Evolutionary conservation across 2,797 vertebrate genomes (phyloP), one percentile per base, ranked within the genome.

Genomic region (Acipenser ruthenus): DNA sequence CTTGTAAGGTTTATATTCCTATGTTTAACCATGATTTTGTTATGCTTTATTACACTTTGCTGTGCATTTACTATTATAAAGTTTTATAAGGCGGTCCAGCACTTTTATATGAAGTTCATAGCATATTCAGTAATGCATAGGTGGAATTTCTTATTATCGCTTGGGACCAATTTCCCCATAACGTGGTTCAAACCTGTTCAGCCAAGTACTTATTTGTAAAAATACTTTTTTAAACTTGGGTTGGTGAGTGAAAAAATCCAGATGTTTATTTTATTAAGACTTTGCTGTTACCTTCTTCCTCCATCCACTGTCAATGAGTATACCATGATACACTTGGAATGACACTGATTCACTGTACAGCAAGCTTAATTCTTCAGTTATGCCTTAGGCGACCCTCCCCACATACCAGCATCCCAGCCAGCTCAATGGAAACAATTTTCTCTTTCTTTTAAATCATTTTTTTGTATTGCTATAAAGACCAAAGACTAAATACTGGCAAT

Each of bases 221-320:
- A 61, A 56, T n/a, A 49, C 62, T 58, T 62, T 65, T 65, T 63
- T 58, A 74, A 73, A 48, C 1, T 60, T 63, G 0, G 15, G 52
- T 75, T 68, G 58, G 49, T 69, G 75, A 85, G 72, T 50, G 63
- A 63, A 15, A 65, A 58, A 51, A 74, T 72, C 77, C 55, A 68
- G 62, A 60, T 80, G 71, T 80, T 88, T 87, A 78, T 88, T 89
- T 76, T 90, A 86, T 65, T 73, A 80, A 81, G 72, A 81, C 73
- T 73, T 70, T 60, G 12, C 10, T 6, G 62, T 61, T 79, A 69
- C n/a, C 72, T 79, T 71, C 55, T 72, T 77, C 77, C 70, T 71
- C 61, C 64, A 74, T 77, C 64, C 77, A 62, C 72, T 76, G 72
- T 79, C 68, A 71, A 65, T 71, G 3, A 68, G 72, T 49, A 10